A percentile compares a stretch with the other conserved stretches of the same genome.
phyloP scores from a whole-genome alignment of 2,113 vertebrate species.

The Bettongia penicillata region DNA sequence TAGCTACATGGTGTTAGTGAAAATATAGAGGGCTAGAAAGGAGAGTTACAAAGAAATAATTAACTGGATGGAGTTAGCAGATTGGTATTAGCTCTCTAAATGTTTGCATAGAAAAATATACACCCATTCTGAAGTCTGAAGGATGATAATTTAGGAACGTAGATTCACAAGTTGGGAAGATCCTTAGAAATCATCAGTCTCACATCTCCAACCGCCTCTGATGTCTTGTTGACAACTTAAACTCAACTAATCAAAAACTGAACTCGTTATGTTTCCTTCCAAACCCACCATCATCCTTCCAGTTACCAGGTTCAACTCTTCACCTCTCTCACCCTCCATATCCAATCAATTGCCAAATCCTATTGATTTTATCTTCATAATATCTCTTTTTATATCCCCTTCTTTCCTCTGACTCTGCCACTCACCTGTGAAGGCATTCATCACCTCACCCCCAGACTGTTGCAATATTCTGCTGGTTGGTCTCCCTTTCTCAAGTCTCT shows the following conservation, averaged over 20 bases:
- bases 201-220: neutral
- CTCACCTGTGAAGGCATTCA: neutral
- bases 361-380: neutral
- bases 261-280: neutral
- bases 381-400: neutral
- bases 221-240: neutral
- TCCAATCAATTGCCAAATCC: neutral
- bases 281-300: neutral
- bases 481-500: neutral
- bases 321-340: neutral
- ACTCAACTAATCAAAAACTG: neutral
- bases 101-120: neutral
- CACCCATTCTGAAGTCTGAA: neutral
- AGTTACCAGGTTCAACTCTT: neutral
- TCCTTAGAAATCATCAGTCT: neutral
- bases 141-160: neutral
- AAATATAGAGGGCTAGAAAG: neutral
- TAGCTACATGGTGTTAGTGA: neutral
- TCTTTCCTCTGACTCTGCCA: neutral
- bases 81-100: neutral
- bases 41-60: neutral
- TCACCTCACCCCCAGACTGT: neutral
- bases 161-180: neutral
- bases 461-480: neutral
- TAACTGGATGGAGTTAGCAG: accelerated